These are phyloP conservation scores for Tenthredo mesomela DNA, from an alignment of 2,888 invertebrate species.

Conservation along the genomic window DNA sequence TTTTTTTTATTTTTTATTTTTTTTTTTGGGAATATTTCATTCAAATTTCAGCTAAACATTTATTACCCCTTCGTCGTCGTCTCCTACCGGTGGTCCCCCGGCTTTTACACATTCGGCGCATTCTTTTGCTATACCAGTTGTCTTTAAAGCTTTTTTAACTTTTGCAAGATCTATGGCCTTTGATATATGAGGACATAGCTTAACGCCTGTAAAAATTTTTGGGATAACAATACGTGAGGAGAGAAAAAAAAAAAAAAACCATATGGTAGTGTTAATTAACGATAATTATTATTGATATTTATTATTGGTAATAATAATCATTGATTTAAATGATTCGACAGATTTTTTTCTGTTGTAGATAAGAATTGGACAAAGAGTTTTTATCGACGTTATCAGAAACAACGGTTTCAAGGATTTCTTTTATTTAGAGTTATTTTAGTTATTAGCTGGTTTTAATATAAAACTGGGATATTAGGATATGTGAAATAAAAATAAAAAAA, in stretches of 20 bases:
- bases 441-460: not conserved
- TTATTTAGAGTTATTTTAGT: not conserved
- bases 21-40: not conserved
- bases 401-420: not conserved
- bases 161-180: conserved; percentile 84
- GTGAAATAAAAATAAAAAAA: too few relatives aligned
- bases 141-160: conserved; percentile 81
- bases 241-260: not conserved
- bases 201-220: conserved; percentile 56
- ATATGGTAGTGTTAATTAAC: not conserved
- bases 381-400: not conserved
- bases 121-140: conserved; percentile 79
- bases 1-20: not conserved
- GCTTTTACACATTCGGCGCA: conserved; percentile 83
- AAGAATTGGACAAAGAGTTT: not conserved
- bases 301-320: not conserved
- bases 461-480: too few relatives aligned
- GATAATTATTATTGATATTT: not conserved
- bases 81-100: conserved; percentile 72
- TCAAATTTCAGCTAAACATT: not conserved
- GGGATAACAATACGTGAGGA: not conserved
- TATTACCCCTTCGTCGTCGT: conserved; percentile 77
- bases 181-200: conserved; percentile 84
- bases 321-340: not conserved
- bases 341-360: not conserved